Base-by-base conservation (phyloP, 2,797 vertebrate genomes). In the Bryconaethiops microstoma region DNA sequence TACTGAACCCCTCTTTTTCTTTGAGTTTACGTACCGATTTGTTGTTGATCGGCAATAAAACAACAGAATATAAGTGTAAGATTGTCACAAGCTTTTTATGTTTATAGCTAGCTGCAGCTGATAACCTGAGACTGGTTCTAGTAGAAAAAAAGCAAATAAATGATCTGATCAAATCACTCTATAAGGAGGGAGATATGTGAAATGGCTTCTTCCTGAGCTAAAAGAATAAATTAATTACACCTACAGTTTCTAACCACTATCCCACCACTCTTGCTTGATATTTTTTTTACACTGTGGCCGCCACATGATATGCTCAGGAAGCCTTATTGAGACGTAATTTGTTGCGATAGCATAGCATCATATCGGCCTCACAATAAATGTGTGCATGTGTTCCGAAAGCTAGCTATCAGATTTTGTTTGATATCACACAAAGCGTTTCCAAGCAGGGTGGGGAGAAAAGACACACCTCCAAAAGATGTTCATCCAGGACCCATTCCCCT, bases 401-500 rank as follows among this genome's bases (percentile, higher is more conserved):
- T 5, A 12, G 50, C 13, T n/a, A 14, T 68, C 48, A 40, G 77
- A 42, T 59, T 77, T 65, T 19, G 23, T 70, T n/a, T 52, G 23
- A 79, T 52, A 63, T 48, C 74, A 16, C 65, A 68, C 65, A 74
- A 72, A 73, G 79, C 65, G 70, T 72, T 77, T 74, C 72, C 68
- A 42, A 23, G 14, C 4, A 14, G 35, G 29, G 62, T 25, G 79
- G 60, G 79, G 81, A 85, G 88, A 79, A 91, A 85, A 88, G 86
- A 90, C 87, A 92, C 90, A 87, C 80, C 68, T 86, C 87, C 84
- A 88, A 92, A 92, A 92, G 90, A 91, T 92, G 90, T 89, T 90
- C 83, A 80, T 81, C 70, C 72, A 79, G 78, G 76, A 75, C 90
- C 91, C 94, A 94, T 95, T 96, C 94, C 90, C 91, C 91, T 90